Conservation (phyloP, 2,113 vertebrate species). For the Motacilla alba region DNA sequence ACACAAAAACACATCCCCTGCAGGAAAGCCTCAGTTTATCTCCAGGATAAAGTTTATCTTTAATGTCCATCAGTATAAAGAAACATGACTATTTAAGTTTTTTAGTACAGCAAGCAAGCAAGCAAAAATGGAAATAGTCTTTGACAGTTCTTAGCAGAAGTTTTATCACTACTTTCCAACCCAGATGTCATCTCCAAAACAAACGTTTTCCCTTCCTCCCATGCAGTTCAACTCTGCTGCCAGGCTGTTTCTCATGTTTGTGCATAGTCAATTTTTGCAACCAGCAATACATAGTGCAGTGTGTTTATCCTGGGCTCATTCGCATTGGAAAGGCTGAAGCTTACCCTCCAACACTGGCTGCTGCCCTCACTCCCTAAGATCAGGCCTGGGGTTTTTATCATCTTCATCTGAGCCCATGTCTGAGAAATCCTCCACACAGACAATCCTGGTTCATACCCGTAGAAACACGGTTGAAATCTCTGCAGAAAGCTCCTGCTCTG, state of each 20-base stretch:
- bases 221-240: not conserved
- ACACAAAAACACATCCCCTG: not conserved
- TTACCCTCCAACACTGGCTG: not conserved
- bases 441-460: not conserved
- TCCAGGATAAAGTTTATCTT: not conserved
- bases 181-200: not conserved
- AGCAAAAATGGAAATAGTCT: not conserved
- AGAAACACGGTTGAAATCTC: fast-evolving
- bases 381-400: not conserved
- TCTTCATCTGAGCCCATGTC: not conserved
- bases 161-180: not conserved
- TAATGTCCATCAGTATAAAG: not conserved
- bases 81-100: not conserved
- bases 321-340: not conserved
- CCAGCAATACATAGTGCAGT: not conserved
- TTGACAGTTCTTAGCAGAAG: not conserved
- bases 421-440: not conserved
- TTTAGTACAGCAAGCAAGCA: not conserved
- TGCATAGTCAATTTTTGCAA: not conserved
- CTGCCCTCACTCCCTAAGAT: not conserved
- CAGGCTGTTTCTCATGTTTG: not conserved
- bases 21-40: not conserved
- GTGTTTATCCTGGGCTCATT: not conserved
- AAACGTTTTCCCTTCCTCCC: not conserved
- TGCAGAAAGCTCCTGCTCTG: not conserved